Base-by-base conservation (phyloP, 2,113 vertebrate species). In the Periophthalmodon schlosseri region DNA sequence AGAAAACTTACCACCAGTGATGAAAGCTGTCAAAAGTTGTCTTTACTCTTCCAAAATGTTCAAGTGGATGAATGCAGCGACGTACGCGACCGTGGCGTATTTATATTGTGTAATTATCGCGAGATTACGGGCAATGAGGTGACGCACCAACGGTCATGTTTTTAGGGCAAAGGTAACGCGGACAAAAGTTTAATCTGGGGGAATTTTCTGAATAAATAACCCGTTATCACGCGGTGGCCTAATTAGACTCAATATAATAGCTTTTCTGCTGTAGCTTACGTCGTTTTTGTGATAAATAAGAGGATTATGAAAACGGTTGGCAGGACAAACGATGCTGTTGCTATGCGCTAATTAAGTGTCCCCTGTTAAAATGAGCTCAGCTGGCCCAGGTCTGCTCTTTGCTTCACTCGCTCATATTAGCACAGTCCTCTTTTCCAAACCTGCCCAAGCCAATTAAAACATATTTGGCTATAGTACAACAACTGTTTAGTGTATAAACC, bases 21-120 rank as follows among this genome's bases (percentile, higher is more conserved):
- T 60, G 7, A 28, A 24, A 60, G 13, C 21, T 24, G 21, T 60
- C 12, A 60, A 60, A 28, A 63, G 60, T 63, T 9, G 28, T 16
- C 2, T 15, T 24, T 8, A 8, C 1, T 33, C 7, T 34, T 16
- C 5, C 11, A 2, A 1, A 0, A 0, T 0, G 18, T 0, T 10
- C 34, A 4, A 0, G 14, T 0, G 1, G 0, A 20, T 15, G 50
- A 65, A n/a, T 49, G 83, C 33, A 2, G 5, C 0, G 13, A 0
- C 0, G 0, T 63, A 13, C 0, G 24, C 15, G 0, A 8, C 6
- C 3, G 4, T 33, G 2, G 54, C 36, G 16, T 18, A 83, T 84
- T 90, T 92, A 91, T 91, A 21, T 1, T 0, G 23, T 1, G 0
- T 0, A 47, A 23, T n/a, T 88, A 82, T 91, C 91, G 90, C 91